Evolutionary conservation across 2,888 invertebrate species (phyloP).

Genomic region (Andricus quercusramuli): DNA sequence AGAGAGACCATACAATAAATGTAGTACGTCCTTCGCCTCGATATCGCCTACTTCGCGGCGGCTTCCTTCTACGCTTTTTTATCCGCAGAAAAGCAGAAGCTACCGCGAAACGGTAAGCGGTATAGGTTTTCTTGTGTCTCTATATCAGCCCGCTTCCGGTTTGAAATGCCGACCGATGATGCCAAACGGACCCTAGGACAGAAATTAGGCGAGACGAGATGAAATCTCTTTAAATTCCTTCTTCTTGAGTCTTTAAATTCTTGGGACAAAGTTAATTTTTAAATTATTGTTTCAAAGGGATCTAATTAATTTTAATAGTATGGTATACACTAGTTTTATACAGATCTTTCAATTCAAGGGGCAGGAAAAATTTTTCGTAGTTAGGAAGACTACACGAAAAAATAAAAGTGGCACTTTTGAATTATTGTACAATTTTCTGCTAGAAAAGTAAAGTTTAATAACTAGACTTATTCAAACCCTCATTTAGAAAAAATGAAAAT

Average conservation of each 20-base stretch:
- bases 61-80: constrained; percentile 52
- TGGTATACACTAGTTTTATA: neutral
- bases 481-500: too few relatives aligned
- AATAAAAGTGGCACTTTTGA: too few relatives aligned
- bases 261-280: neutral
- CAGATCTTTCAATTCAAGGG: too few relatives aligned
- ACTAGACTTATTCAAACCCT: too few relatives aligned
- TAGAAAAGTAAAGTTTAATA: too few relatives aligned
- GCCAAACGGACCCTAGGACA: neutral
- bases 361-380: too few relatives aligned
- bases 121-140: constrained; percentile 17
- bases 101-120: constrained; percentile 39
- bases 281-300: neutral
- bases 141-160: constrained; percentile 13
- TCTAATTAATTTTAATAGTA: neutral
- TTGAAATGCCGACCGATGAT: constrained; percentile 7
- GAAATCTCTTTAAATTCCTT: neutral
- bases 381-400: too few relatives aligned
- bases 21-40: constrained; percentile 50
- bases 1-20: constrained; percentile 34
- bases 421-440: too few relatives aligned
- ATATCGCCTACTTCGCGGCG: constrained; percentile 51
- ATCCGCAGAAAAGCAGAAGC: constrained; percentile 49
- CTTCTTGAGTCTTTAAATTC: neutral
- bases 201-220: constrained; percentile 3